Conservation (phyloP, 2,888 invertebrate genomes). For the Drosophila limbata region DNA sequence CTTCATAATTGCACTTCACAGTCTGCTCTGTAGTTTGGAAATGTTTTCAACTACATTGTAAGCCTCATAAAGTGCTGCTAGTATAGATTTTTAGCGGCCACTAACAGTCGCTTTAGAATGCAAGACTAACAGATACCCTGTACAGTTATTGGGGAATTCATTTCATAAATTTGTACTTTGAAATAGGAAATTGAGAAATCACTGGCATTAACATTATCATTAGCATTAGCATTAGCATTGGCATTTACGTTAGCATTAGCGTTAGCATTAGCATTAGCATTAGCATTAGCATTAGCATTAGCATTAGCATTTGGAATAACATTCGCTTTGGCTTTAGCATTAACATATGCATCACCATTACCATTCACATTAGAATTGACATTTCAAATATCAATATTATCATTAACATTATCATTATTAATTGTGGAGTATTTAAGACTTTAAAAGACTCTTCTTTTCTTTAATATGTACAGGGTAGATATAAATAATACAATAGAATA, state of each 20-base stretch:
- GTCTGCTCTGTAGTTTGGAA: constrained; percentile 2
- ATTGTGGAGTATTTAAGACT: neutral
- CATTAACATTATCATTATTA: neutral
- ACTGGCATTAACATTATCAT: neutral
- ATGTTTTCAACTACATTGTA: constrained; percentile 40
- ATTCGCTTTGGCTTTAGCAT: no score
- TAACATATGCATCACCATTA: no score
- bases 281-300: neutral
- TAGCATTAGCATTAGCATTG: neutral
- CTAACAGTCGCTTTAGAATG: neutral
- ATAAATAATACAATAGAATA: neutral
- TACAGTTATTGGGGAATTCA: neutral
- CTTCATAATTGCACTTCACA: constrained; percentile 24
- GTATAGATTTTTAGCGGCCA: constrained; percentile 4
- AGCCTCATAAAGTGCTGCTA: constrained; percentile 10
- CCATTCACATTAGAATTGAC: no score
- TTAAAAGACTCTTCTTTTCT: neutral
- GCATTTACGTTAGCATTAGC: neutral
- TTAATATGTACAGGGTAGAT: neutral
- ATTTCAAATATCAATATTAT: no score
- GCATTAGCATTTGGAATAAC: neutral
- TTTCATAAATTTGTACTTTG: neutral
- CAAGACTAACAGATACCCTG: constrained; percentile 1
- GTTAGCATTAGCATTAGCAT: neutral
- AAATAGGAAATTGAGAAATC: neutral